phyloP scores from a whole-genome alignment of 2,113 vertebrate genomes.

The Athene noctua region DNA sequence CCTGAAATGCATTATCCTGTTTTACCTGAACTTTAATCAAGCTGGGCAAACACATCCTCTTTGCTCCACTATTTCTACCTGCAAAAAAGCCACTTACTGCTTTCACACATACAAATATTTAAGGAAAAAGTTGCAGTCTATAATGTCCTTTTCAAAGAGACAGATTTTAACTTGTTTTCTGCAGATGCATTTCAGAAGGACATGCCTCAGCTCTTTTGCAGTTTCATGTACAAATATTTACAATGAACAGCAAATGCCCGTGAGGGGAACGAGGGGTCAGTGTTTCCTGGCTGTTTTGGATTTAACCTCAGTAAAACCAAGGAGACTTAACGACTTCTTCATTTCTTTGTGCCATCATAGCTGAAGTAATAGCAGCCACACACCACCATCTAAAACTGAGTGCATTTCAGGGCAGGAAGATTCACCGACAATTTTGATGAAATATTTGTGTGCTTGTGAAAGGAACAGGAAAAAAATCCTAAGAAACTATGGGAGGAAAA shows the following conservation, averaged over 20 bases:
- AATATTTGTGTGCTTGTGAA: not conserved
- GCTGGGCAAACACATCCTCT: not conserved
- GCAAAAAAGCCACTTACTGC: not conserved
- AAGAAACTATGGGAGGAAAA: accelerated
- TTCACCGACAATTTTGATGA: not conserved
- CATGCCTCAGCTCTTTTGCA: not conserved
- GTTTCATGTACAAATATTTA: not conserved
- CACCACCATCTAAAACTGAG: not conserved
- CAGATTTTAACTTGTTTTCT: constrained; percentile 41
- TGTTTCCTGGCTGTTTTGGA: not conserved
- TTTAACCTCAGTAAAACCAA: not conserved
- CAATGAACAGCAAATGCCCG: not conserved
- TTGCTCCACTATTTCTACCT: not conserved
- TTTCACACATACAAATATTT: not conserved
- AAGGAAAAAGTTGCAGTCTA: constrained; percentile 2
- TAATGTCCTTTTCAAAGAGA: not conserved
- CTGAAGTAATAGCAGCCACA: not conserved
- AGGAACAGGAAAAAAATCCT: not conserved
- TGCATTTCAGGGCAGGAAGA: not conserved
- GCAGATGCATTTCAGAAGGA: not conserved
- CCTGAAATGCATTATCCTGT: not conserved
- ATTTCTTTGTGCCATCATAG: not conserved
- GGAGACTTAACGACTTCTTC: not conserved
- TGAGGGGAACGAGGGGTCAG: not conserved
- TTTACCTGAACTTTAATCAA: not conserved